A percentile compares a stretch with the other conserved stretches of the same genome.
Conservation (phyloP, 2,113 vertebrate species). For the Tyrannus savana region DNA sequence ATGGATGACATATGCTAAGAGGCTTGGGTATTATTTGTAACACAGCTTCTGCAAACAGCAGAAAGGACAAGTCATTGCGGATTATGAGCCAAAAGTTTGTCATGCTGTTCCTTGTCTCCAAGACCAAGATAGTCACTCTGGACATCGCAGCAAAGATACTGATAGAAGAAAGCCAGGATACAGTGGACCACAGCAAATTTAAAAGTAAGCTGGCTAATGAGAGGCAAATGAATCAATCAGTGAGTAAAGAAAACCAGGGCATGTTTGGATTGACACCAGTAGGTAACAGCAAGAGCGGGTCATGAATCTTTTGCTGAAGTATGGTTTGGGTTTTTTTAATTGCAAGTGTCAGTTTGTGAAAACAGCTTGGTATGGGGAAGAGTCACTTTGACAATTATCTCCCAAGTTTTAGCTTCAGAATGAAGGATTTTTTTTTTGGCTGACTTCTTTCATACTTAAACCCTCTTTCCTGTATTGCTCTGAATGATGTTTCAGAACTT, state of each 20-base stretch:
- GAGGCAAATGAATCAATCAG: background rate
- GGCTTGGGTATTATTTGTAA: slow-evolving; percentile 59
- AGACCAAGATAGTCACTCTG: slow-evolving; percentile 87
- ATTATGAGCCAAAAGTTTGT: slow-evolving; percentile 98
- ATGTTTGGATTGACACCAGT: background rate
- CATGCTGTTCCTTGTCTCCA: slow-evolving; percentile 94
- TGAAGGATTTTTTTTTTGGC: background rate
- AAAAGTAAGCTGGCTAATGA: slow-evolving; percentile 84
- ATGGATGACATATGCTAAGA: slow-evolving; percentile 47
- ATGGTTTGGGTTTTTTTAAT: background rate
- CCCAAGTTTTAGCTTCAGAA: background rate
- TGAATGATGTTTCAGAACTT: background rate
- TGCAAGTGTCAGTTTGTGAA: background rate
- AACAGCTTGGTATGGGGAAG: background rate
- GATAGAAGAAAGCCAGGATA: slow-evolving; percentile 90
- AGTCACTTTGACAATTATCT: background rate
- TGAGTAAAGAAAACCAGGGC: background rate
- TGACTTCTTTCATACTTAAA: background rate
- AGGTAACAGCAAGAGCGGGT: background rate
- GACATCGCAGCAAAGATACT: slow-evolving; percentile 90
- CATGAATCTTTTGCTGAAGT: background rate
- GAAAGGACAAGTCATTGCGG: slow-evolving; percentile 94
- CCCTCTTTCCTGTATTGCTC: background rate
- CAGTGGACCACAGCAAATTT: slow-evolving; percentile 90
- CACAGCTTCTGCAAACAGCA: slow-evolving; percentile 83